Base-by-base conservation (phyloP, 2,113 vertebrate species). In the Cettia cetti region DNA sequence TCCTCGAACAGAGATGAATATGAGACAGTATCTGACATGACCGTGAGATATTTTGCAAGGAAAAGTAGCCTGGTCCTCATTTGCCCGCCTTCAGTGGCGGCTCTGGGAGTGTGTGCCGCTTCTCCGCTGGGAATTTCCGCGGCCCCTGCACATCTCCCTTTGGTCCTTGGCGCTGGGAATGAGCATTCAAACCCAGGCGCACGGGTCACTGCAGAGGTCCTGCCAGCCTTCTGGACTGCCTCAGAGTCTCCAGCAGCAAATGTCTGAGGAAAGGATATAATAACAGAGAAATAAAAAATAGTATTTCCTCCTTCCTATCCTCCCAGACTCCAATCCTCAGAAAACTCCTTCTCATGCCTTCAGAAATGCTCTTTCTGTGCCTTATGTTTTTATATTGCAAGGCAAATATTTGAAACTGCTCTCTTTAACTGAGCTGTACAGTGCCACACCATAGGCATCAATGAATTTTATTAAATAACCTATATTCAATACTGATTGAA, bases 71-170 rank as follows among this genome's bases (percentile, higher is more conserved):
- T 54, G 23, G 13, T 15, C 4, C 21, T 66, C 22, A 7, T 24
- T n/a, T 70, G 37, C 17, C 13, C 1, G 0, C 40, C 35, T 77
- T 26, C 50, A 30, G 20, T 4, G 65, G 50, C 0, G 0, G 44
- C 65, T 81, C 40, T 61, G 57, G 49, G 33, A 61, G 7, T 0
- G 0, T 7, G 15, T 35, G 59, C 23, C 33, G 39, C n/a, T 39
- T 3, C 3, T 33, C 35, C 37, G 3, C 6, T 14, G 37, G 27
- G 50, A 79, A 69, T 60, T 85, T 33, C 42, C 35, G 18, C 2
- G 10, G 27, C 18, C 54, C 44, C 33, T 37, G 44, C 27, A 22
- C 24, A 21, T 57, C 66, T 35, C 56, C n/a, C 49, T 53, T 45
- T 35, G 30, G 16, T 63, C 33, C 53, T 61, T n/a, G 49, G 6